Percentiles rank a stretch among this genome's conserved stretches.
Evolutionary conservation across 2,797 vertebrate genomes (phyloP).

Genomic region (Halcyon chelicuti): DNA sequence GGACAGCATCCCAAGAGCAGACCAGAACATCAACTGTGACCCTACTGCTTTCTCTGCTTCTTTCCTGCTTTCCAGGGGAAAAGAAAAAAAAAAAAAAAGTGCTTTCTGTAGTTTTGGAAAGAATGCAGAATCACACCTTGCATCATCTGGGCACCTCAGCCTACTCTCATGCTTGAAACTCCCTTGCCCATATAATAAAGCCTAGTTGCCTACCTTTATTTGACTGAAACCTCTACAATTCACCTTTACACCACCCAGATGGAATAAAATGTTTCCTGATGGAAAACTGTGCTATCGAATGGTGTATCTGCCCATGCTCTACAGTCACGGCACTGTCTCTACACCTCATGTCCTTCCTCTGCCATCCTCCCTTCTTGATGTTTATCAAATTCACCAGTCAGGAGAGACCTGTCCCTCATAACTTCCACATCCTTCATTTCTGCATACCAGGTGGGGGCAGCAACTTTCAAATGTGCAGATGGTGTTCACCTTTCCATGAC

Average conservation of each 20-base stretch:
- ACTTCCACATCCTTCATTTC: neutral
- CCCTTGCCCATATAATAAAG: neutral
- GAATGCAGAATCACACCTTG: neutral
- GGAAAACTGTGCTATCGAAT: neutral
- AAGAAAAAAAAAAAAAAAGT: neutral
- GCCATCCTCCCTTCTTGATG: neutral
- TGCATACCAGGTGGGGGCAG: neutral
- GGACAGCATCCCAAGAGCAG: neutral
- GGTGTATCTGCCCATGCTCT: neutral
- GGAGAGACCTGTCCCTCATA: neutral
- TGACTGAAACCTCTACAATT: neutral
- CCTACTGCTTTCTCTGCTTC: neutral
- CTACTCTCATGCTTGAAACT: neutral
- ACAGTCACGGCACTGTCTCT: neutral
- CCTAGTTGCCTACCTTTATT: neutral
- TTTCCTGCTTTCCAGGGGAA: neutral
- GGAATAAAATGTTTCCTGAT: neutral
- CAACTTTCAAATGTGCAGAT: neutral
- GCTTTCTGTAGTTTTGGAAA: neutral
- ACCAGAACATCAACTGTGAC: neutral
- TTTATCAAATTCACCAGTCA: neutral
- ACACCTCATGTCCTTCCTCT: neutral
- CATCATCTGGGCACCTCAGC: fast-evolving
- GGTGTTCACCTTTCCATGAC: neutral
- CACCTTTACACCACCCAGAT: neutral